phyloP scores from a whole-genome alignment of 2,888 invertebrate genomes.

The Hirtodrosophila alboralis region DNA sequence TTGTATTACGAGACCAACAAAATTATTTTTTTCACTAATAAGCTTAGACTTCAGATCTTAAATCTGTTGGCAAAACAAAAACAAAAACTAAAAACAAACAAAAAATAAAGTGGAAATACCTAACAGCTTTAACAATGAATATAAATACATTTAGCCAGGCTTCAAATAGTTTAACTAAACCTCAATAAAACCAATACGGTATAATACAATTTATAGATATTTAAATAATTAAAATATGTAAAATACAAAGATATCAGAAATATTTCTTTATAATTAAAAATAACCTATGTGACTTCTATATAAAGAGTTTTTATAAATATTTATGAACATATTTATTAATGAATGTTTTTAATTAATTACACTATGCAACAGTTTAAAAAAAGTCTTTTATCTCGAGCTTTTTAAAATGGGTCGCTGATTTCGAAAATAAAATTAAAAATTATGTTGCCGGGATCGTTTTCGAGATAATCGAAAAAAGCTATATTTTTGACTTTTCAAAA shows the following conservation, averaged over 20 bases:
- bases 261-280: constrained; percentile 20
- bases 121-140: constrained; percentile 32
- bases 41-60: constrained; percentile 5
- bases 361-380: too few relatives aligned
- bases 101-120: constrained; percentile 16
- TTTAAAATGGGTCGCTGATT: too few relatives aligned
- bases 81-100: too few relatives aligned
- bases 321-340: constrained; percentile 8
- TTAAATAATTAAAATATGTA: constrained; percentile 12
- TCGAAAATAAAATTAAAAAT: too few relatives aligned
- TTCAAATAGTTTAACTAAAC: constrained; percentile 54
- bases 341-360: background rate
- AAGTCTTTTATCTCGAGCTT: too few relatives aligned
- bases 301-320: constrained; percentile 28
- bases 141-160: constrained; percentile 39
- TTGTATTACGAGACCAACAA: too few relatives aligned
- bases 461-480: too few relatives aligned
- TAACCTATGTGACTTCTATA: too few relatives aligned
- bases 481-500: too few relatives aligned
- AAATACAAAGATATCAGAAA: constrained; percentile 10
- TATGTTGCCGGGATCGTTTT: too few relatives aligned
- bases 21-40: too few relatives aligned
- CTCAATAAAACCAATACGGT: background rate
- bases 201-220: constrained; percentile 4
- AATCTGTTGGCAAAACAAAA: constrained; percentile 15